These are phyloP conservation scores for Marmota flaviventris DNA, from an alignment of 2,113 vertebrate species.

Conservation along the genomic window DNA sequence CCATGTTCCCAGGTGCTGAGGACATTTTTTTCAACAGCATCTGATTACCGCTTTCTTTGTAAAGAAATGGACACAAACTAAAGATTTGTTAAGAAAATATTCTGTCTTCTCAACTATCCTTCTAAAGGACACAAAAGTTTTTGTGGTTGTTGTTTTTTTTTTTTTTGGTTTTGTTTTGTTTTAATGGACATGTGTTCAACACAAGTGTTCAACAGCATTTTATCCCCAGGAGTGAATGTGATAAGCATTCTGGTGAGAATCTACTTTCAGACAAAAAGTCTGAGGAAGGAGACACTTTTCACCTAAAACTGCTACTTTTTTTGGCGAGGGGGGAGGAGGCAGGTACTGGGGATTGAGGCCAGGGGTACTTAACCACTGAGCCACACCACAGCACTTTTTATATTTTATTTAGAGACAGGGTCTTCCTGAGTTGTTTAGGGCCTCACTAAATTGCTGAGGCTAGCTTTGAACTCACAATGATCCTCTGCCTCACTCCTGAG, in stretches of 20 bases:
- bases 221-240: background rate
- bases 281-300: background rate
- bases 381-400: no score
- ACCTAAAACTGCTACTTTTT: background rate
- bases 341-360: no score
- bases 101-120: constrained; percentile 4
- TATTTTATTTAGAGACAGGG: no score
- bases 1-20: background rate
- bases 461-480: no score
- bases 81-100: constrained; percentile 29
- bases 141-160: no score
- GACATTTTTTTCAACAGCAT: background rate
- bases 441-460: no score
- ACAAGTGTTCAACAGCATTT: background rate
- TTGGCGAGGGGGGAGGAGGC: background rate
- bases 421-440: no score
- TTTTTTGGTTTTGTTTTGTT: background rate
- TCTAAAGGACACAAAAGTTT: background rate
- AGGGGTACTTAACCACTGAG: no score
- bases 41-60: background rate
- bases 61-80: background rate
- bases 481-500: no score
- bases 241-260: background rate
- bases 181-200: no score
- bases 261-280: background rate